phyloP scores from a whole-genome alignment of 2,797 vertebrate genomes.

The Sebastes diaconus region DNA sequence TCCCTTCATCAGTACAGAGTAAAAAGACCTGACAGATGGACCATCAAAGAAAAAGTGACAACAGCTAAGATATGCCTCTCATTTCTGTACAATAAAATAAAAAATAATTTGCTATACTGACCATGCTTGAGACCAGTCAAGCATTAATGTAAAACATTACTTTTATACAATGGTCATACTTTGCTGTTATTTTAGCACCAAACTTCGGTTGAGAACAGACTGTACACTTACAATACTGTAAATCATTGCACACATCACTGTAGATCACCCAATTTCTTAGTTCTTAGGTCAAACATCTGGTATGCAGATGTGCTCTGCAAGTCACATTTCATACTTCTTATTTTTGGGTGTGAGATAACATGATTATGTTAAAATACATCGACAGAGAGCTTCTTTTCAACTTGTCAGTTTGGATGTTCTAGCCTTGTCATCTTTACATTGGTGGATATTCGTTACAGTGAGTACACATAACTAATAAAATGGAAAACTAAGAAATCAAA shows the following conservation, averaged over 20 bases:
- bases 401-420: constrained; percentile 2
- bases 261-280: constrained; percentile 22
- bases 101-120: constrained; percentile 69
- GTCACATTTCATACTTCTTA: constrained; percentile 31
- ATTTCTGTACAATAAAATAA: constrained; percentile 81
- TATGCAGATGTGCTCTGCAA: constrained; percentile 32
- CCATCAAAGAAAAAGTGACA: constrained; percentile 55
- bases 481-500: constrained; percentile 20
- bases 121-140: constrained; percentile 98
- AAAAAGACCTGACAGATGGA: constrained; percentile 29
- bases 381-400: constrained; percentile 12
- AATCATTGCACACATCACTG: constrained; percentile 68
- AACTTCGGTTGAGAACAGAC: constrained; percentile 55
- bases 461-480: constrained; percentile 11
- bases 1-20: constrained; percentile 20
- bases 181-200: constrained; percentile 65
- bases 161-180: constrained; percentile 64
- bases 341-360: constrained; percentile 5
- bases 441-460: constrained; percentile 7
- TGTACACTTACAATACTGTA: constrained; percentile 69
- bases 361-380: neutral
- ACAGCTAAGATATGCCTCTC: constrained; percentile 61
- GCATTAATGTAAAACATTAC: constrained; percentile 79
- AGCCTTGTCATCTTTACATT: constrained; percentile 15
- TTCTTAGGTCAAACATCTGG: constrained; percentile 15